A percentile compares a stretch with the other conserved stretches of the same genome.
These are phyloP conservation scores for Onychomys torridus DNA, from an alignment of 2,797 vertebrate genomes.

Conservation along the genomic window DNA sequence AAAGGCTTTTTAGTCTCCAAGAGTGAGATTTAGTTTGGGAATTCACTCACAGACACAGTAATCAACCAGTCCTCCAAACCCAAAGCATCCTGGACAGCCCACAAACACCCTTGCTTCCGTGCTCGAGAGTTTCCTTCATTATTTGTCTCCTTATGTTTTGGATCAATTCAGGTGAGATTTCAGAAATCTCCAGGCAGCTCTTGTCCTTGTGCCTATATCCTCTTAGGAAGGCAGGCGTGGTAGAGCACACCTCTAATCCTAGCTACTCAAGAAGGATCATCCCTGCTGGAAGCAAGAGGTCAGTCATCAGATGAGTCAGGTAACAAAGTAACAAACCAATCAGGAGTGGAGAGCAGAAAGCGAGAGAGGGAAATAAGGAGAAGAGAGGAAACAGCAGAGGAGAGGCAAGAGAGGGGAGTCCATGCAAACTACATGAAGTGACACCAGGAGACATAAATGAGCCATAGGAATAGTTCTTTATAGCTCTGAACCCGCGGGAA, in stretches of 20 bases:
- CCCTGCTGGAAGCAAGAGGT: neutral
- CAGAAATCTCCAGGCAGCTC: neutral
- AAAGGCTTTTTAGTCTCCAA: neutral
- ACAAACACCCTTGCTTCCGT: neutral
- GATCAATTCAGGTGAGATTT: neutral
- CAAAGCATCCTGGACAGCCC: neutral
- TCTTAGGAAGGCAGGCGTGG: neutral
- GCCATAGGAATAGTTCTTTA: neutral
- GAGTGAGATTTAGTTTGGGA: neutral
- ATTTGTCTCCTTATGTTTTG: constrained; percentile 4
- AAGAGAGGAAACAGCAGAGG: no score
- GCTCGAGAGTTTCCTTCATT: neutral
- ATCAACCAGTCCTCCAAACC: neutral
- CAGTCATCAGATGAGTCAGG: neutral
- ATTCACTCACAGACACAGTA: neutral
- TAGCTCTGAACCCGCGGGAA: neutral
- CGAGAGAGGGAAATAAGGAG: rapidly evolving
- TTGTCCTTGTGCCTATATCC: neutral
- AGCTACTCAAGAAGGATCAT: neutral
- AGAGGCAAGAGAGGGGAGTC: neutral
- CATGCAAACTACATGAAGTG: neutral
- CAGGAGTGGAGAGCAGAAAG: no score
- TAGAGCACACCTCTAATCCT: neutral
- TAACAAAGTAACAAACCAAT: neutral
- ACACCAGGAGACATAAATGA: neutral